Conservation (phyloP, 2,797 vertebrate species). For the Coregonus ussuriensis region DNA sequence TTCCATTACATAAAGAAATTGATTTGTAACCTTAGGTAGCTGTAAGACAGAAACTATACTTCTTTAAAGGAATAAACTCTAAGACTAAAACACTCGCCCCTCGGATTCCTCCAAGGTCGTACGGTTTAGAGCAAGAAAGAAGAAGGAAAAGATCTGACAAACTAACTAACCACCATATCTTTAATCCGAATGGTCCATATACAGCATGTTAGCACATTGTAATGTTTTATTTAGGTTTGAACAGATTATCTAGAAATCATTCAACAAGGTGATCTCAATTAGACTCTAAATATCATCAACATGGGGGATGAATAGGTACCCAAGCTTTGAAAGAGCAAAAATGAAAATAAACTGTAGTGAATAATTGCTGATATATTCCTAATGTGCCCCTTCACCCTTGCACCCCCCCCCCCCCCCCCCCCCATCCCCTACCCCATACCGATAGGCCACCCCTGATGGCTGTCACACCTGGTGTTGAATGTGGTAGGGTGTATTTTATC, state of each 20-base stretch:
- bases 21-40: constrained; percentile 66
- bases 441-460: constrained; percentile 80
- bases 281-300: constrained; percentile 59
- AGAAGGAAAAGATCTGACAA: constrained; percentile 24
- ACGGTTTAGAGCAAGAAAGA: constrained; percentile 26
- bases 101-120: constrained; percentile 40
- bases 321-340: constrained; percentile 70
- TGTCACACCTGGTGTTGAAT: constrained; percentile 81
- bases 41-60: constrained; percentile 36
- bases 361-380: constrained; percentile 83
- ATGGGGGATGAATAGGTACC: constrained; percentile 65
- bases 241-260: constrained; percentile 50
- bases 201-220: constrained; percentile 47
- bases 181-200: constrained; percentile 32
- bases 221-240: constrained; percentile 53
- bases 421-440: constrained; percentile 66
- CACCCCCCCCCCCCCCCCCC: constrained; percentile 47
- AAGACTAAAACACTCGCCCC: constrained; percentile 51
- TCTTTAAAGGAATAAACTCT: background rate
- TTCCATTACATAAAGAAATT: constrained; percentile 73
- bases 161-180: constrained; percentile 44
- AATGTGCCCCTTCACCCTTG: constrained; percentile 77
- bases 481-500: constrained; percentile 79
- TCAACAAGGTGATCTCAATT: constrained; percentile 59
- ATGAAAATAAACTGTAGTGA: constrained; percentile 74